Evolutionary conservation across 2,888 invertebrate species (phyloP).

Genomic region (Eupeodes luniger): DNA sequence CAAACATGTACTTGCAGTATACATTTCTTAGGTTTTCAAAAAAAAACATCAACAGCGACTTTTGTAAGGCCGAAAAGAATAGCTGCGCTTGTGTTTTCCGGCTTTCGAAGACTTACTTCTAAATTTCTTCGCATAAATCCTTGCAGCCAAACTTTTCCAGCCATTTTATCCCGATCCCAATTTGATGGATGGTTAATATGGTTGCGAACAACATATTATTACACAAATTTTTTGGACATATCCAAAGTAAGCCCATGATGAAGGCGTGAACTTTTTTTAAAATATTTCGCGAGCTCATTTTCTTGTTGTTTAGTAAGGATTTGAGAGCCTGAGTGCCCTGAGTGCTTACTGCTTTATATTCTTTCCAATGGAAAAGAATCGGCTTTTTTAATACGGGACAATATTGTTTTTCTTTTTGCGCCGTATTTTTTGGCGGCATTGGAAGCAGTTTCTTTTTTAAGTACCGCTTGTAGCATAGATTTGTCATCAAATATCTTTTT

Average conservation of each 20-base stretch:
- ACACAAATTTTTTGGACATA: constrained; percentile 22
- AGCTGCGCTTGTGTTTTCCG: constrained; percentile 23
- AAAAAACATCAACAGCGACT: constrained; percentile 9
- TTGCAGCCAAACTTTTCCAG: constrained; percentile 23
- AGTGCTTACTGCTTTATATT: no score
- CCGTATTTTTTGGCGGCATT: constrained; percentile 27
- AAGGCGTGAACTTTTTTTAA: constrained; percentile 27
- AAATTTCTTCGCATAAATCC: constrained; percentile 14
- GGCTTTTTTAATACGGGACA: constrained; percentile 4
- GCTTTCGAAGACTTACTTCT: constrained; percentile 25
- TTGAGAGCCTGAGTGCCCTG: no score
- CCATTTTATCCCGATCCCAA: constrained; percentile 30
- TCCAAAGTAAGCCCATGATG: constrained; percentile 1
- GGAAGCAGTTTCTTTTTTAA: neutral
- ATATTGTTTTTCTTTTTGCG: constrained; percentile 31
- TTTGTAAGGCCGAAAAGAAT: constrained; percentile 26
- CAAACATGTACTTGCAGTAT: constrained; percentile 23
- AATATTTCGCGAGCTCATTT: neutral
- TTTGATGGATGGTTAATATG: constrained; percentile 6
- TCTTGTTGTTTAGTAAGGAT: no score
- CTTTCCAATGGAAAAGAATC: no score
- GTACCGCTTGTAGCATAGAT: no score
- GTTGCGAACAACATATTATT: constrained; percentile 31
- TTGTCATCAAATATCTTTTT: neutral
- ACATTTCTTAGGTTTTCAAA: constrained; percentile 25